These are phyloP conservation scores for Dichetophora obliterata DNA, from an alignment of 2,888 invertebrate species.

Conservation along the genomic window DNA sequence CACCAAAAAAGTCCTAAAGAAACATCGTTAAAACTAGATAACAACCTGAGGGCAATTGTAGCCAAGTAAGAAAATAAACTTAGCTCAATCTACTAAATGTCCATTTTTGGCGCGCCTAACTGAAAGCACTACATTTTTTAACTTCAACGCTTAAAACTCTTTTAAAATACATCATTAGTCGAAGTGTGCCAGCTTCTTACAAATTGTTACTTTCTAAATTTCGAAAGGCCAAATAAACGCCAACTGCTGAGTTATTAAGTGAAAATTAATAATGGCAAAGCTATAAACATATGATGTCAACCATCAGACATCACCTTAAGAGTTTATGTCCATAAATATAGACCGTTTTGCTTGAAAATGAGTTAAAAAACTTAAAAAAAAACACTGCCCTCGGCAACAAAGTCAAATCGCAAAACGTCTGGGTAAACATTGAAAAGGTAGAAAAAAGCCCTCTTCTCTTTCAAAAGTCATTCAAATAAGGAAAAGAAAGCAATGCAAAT, in stretches of 20 bases:
- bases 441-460: not conserved
- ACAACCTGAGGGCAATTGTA: too few relatives aligned
- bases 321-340: not conserved
- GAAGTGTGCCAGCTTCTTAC: too few relatives aligned
- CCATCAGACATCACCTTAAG: not conserved
- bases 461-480: conserved; percentile 26
- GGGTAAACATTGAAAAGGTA: not conserved
- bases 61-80: too few relatives aligned
- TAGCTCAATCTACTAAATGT: too few relatives aligned
- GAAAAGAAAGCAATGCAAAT: conserved; percentile 45
- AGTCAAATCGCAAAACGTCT: not conserved
- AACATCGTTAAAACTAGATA: too few relatives aligned
- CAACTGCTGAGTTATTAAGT: not conserved
- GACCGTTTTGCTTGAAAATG: not conserved
- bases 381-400: conserved; percentile 14
- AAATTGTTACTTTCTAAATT: conserved; percentile 14
- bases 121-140: too few relatives aligned
- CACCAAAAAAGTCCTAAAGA: too few relatives aligned
- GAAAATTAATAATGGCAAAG: not conserved
- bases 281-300: too few relatives aligned
- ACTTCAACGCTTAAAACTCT: too few relatives aligned
- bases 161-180: too few relatives aligned
- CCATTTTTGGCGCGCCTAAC: too few relatives aligned
- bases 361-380: conserved; percentile 6
- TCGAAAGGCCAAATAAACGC: conserved; percentile 9